phyloP scores from a whole-genome alignment of 35 echinoderm and acorn worm species.

The Diadema setosum region DNA sequence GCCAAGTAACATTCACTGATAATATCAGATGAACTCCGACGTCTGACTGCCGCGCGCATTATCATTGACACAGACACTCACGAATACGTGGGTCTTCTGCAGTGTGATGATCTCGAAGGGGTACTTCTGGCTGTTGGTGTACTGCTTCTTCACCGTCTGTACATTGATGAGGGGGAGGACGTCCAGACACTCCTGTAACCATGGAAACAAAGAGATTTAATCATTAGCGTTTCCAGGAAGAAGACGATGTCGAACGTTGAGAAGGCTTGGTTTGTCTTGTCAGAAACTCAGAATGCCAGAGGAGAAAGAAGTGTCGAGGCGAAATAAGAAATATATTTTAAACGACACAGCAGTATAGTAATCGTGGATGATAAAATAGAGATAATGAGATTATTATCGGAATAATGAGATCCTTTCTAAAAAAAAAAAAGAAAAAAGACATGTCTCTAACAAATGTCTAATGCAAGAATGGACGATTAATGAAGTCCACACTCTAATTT shows the following conservation, averaged over 20 bases:
- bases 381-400: background rate
- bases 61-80: background rate
- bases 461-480: background rate
- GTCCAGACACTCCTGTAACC: background rate
- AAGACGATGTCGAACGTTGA: background rate
- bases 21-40: too few species aligned
- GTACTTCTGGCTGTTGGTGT: background rate
- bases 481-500: background rate
- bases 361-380: background rate
- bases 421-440: background rate
- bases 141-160: conserved; percentile 7
- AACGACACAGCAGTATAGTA: background rate
- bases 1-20: too few species aligned
- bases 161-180: background rate
- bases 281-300: background rate
- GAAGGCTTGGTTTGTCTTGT: background rate
- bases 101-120: background rate
- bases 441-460: background rate
- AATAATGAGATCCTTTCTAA: background rate
- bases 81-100: background rate
- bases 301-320: background rate
- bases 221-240: background rate
- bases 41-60: too few species aligned
- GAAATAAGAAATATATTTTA: background rate
- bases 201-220: background rate